A percentile compares a stretch with the other conserved stretches of the same genome.
Evolutionary conservation across 2,888 invertebrate genomes (phyloP).

Genomic region (Sturmia bella): DNA sequence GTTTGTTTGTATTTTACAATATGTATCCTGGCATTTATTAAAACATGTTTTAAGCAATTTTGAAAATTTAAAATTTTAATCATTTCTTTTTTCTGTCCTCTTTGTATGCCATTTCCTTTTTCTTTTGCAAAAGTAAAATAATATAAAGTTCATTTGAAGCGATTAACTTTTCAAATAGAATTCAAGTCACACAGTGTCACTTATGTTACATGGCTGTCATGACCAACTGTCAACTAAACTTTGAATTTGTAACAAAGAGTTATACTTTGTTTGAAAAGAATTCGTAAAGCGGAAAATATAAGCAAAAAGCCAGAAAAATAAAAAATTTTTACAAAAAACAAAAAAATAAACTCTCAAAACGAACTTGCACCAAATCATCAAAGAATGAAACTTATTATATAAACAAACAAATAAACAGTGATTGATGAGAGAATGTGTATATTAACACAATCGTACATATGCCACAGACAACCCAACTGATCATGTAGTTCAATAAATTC

Average conservation of each 20-base stretch:
- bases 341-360: conserved; percentile 27
- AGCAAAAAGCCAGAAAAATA: conserved; percentile 27
- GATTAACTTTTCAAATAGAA: conserved; percentile 63
- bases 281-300: conserved; percentile 37
- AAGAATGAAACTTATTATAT: conserved; percentile 60
- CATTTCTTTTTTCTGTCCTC: neutral
- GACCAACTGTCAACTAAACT: conserved; percentile 65
- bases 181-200: conserved; percentile 65
- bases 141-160: conserved; percentile 56
- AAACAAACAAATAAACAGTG: conserved; percentile 49
- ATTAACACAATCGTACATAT: conserved; percentile 47
- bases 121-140: neutral
- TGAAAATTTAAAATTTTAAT: neutral
- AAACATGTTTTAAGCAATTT: too few relatives aligned
- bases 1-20: too few relatives aligned
- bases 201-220: conserved; percentile 69
- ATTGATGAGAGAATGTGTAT: conserved; percentile 35
- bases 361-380: conserved; percentile 62
- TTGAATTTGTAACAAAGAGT: conserved; percentile 67
- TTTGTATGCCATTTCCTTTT: neutral
- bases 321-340: conserved; percentile 29
- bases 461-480: too few relatives aligned
- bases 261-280: conserved; percentile 48
- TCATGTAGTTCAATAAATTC: too few relatives aligned
- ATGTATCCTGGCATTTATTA: too few relatives aligned